Percentiles rank a stretch among this genome's conserved stretches.
Conservation (phyloP, 2,113 vertebrate species). For the Ctenomys sociabilis region DNA sequence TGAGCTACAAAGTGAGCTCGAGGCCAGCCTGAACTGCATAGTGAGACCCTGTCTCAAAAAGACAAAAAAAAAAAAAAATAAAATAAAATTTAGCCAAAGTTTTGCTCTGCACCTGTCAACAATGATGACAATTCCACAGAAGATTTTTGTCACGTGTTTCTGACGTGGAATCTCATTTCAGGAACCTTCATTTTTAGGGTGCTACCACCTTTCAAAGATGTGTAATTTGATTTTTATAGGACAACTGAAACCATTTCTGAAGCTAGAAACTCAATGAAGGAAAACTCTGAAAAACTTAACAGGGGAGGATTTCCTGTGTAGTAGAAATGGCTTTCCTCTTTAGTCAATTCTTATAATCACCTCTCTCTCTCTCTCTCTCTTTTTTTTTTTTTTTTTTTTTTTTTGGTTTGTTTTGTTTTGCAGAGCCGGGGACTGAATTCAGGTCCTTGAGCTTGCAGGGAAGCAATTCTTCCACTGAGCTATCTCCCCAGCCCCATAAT, state of each 20-base stretch:
- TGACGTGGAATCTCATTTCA: neutral
- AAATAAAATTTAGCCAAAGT: neutral
- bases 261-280: neutral
- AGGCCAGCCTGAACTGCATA: too few species aligned
- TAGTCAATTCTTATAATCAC: neutral
- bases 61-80: too few species aligned
- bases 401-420: too few species aligned
- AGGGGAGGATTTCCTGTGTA: slow-evolving; percentile 17
- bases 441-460: too few species aligned
- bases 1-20: too few species aligned
- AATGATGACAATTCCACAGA: neutral
- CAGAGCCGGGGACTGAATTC: too few species aligned
- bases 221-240: slow-evolving; percentile 9
- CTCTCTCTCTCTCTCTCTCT: too few species aligned
- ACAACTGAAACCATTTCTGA: slow-evolving; percentile 39
- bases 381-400: too few species aligned
- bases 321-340: neutral
- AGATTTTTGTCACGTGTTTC: neutral
- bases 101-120: neutral
- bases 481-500: too few species aligned
- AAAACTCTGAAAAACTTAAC: slow-evolving; percentile 51
- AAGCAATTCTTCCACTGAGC: too few species aligned
- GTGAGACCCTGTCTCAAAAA: too few species aligned
- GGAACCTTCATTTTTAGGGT: neutral
- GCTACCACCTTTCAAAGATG: slow-evolving; percentile 25